Evolutionary conservation across 1,140 invertebrate species (phyloP).

Genomic region (Listronotus bonariensis): DNA sequence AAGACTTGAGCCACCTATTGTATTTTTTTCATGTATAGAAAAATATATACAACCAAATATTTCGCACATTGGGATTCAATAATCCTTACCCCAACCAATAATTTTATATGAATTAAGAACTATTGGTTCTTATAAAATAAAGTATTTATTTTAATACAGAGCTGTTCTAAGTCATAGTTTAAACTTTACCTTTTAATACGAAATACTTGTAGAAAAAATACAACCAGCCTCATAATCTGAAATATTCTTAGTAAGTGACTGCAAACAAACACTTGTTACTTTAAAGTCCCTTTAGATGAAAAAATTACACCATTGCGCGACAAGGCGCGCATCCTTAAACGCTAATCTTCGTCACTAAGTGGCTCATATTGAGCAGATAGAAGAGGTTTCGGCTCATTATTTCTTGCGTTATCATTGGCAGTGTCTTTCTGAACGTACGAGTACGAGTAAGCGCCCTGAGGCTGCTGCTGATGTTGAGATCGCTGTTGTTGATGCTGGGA

Average conservation of each 20-base stretch:
- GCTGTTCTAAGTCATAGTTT: too few relatives aligned
- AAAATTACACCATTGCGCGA: conserved; percentile 35
- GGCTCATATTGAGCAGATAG: conserved; percentile 85
- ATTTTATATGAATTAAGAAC: too few relatives aligned
- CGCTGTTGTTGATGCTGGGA: conserved; percentile 44
- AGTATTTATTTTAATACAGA: too few relatives aligned
- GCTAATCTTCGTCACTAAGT: conserved; percentile 83
- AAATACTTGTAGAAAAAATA: neutral
- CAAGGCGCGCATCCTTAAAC: conserved; percentile 38
- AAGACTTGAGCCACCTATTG: too few relatives aligned
- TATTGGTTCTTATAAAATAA: too few relatives aligned
- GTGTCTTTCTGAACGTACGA: conserved; percentile 57
- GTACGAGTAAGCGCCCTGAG: conserved; percentile 57
- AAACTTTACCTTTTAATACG: too few relatives aligned
- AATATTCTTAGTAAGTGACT: conserved; percentile 16
- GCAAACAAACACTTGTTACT: conserved; percentile 13
- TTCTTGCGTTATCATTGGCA: conserved; percentile 57
- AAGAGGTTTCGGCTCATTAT: conserved; percentile 75
- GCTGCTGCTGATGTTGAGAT: conserved; percentile 46
- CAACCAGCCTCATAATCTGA: neutral
- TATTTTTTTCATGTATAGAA: too few relatives aligned
- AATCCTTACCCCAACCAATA: too few relatives aligned
- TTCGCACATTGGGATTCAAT: too few relatives aligned
- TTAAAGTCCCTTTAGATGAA: conserved; percentile 32
- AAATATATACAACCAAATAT: too few relatives aligned